Percentiles rank a stretch among this genome's conserved stretches.
Conservation (phyloP, 2,113 vertebrate species). For the Archilochus colubris region DNA sequence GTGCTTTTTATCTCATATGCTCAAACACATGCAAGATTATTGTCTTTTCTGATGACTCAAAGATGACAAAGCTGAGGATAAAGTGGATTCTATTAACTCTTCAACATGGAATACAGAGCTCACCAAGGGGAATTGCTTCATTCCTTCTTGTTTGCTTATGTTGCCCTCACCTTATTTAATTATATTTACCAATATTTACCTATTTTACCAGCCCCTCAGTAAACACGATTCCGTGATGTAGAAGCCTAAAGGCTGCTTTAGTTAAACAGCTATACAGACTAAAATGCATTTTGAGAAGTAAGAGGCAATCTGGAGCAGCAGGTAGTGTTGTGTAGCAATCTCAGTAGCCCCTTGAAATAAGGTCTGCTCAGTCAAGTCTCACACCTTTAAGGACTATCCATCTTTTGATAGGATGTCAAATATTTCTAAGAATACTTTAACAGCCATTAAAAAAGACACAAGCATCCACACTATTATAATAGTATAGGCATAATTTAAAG, state of each 20-base stretch:
- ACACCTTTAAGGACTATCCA: neutral
- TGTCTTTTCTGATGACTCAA: neutral
- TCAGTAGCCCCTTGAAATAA: neutral
- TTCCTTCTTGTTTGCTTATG: neutral
- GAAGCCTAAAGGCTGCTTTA: neutral
- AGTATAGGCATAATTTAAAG: neutral
- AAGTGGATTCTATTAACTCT: neutral
- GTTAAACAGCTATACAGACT: neutral
- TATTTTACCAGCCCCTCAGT: neutral
- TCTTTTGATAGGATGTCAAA: neutral
- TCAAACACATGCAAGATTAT: neutral
- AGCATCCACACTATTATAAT: neutral
- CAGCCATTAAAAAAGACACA: neutral
- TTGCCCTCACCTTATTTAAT: neutral
- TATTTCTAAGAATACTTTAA: neutral
- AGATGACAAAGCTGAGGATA: neutral
- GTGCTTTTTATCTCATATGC: neutral
- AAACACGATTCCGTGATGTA: rapidly evolving
- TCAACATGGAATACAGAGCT: neutral
- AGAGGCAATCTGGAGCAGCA: neutral
- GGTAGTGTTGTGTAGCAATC: neutral
- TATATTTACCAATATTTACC: neutral
- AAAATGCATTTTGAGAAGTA: neutral
- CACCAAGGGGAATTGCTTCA: neutral
- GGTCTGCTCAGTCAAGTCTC: neutral